phyloP scores from a whole-genome alignment of 2,888 invertebrate species.

The Himalopsyche japonica region DNA sequence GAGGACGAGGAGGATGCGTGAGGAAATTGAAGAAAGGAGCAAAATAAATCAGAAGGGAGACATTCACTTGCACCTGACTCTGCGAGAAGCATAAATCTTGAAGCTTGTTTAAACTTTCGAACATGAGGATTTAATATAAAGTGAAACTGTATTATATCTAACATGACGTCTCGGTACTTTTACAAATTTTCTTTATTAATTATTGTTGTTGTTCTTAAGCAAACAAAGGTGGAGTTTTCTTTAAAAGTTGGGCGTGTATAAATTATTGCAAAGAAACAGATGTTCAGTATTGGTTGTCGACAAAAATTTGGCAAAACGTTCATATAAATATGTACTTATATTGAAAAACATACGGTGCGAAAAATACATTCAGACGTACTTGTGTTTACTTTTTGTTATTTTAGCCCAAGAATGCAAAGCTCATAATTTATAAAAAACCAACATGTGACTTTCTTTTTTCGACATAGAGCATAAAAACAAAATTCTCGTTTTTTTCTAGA shows the following conservation, averaged over 20 bases:
- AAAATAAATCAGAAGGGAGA: constrained; percentile 35
- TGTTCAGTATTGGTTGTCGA: background rate
- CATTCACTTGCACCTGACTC: constrained; percentile 39
- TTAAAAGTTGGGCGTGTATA: background rate
- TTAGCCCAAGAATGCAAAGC: no score
- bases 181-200: constrained; percentile 17
- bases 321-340: no score
- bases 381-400: no score
- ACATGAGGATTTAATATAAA: constrained; percentile 39
- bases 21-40: constrained; percentile 38
- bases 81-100: constrained; percentile 36
- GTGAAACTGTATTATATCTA: constrained; percentile 25
- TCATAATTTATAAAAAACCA: no score
- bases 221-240: background rate
- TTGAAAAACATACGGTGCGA: no score
- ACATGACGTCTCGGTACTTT: constrained; percentile 27
- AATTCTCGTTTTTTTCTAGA: no score
- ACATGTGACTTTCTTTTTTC: no score
- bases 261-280: background rate
- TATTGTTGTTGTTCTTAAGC: background rate
- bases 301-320: background rate
- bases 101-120: constrained; percentile 39
- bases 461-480: no score
- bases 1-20: constrained; percentile 27
- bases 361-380: no score